Evolutionary conservation across 2,797 vertebrate species (phyloP).

Genomic region (Pipistrellus kuhlii): DNA sequence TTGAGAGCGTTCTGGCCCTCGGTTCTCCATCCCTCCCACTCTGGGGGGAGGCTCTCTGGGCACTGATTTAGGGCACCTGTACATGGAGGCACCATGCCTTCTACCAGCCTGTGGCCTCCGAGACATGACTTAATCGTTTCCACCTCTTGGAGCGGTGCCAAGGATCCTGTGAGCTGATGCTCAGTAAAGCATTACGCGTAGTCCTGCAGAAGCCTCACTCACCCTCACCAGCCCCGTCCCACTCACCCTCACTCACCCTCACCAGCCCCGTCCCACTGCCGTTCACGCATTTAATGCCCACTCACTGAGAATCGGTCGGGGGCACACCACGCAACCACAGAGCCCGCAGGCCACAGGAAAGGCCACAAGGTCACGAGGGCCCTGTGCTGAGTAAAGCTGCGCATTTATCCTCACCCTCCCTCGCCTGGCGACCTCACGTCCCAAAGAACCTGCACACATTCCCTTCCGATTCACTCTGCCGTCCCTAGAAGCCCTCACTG

Average conservation of each 20-base stretch:
- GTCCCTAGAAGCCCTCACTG: neutral
- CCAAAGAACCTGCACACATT: neutral
- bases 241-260: neutral
- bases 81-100: neutral
- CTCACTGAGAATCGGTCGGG: neutral
- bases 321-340: fast-evolving
- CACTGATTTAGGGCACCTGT: neutral
- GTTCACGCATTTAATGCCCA: neutral
- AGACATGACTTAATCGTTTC: neutral
- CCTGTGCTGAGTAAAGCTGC: neutral
- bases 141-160: neutral
- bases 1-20: neutral
- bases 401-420: neutral
- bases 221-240: fast-evolving
- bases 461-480: neutral
- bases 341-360: neutral
- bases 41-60: fast-evolving
- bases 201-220: too few species aligned
- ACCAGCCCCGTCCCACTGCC: neutral
- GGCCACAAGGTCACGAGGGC: neutral
- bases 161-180: neutral
- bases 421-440: fast-evolving
- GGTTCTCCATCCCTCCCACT: neutral
- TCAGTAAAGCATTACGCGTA: neutral
- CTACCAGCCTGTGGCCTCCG: neutral